Evolutionary conservation across 2,797 vertebrate species (phyloP), one percentile per base, ranked within the genome.

Genomic region (Eurystomus glaucurus): DNA sequence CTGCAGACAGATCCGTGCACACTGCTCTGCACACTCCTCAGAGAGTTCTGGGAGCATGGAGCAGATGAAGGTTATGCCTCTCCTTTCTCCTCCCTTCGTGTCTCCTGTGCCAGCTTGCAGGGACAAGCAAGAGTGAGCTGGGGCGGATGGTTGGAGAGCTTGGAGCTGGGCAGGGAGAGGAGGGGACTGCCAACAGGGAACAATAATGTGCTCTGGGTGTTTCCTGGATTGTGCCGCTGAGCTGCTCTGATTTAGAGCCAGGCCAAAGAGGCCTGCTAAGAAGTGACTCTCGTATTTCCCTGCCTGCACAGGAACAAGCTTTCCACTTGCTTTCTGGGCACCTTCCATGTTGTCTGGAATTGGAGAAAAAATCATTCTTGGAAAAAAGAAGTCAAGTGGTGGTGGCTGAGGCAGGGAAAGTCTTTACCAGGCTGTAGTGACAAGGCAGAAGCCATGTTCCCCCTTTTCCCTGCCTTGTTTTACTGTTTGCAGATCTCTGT

Each of bases 281-380:
- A 71, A 93, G 39, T 7, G 1, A 51, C 54, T 80, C 68, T 83
- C 26, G 1, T 46, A 22, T 84, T 94, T 81, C 83, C 88, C 35
- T 93, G 76, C 72, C 86, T 82, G 11, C 61, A 68, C 64, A 83
- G 78, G 68, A 91, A 81, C 18, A 95, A 93, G 10, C 54, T 76
- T 92, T 93, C 76, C 57, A 29, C 31, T 81, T 1, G 0, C 35
- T 45, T 92, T 91, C 70, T 54, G 0, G 0, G 29, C 28, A 54
- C 33, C 8, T 93, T 96, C 81, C 46, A 3, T 16, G 48, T n/a
- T 74, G 28, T 45, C 52, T 65, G 72, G 57, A 90, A 83, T 33
- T 21, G 21, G 11, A n/a, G 35, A 39, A 54, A 77, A 82, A 85
- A 54, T 2, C 8, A 2, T 3, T 64, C 54, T 52, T 60, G 75